A percentile compares a stretch with the other conserved stretches of the same genome.
phyloP scores from a whole-genome alignment of 2,797 vertebrate species.

The Crotalus adamanteus region DNA sequence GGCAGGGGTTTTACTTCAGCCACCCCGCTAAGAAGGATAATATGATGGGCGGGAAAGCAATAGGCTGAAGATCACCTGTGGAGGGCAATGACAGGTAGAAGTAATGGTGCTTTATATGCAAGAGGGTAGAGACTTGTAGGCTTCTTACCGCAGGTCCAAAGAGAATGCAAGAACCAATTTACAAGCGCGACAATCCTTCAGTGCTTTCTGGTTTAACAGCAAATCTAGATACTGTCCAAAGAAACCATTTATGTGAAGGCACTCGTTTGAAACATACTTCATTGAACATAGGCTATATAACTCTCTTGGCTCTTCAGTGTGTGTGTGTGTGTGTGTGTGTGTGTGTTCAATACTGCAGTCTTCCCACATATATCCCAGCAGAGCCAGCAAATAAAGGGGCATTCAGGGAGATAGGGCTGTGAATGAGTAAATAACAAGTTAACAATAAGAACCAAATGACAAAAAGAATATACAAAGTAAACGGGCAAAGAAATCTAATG shows the following conservation, averaged over 20 bases:
- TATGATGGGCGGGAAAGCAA: slow-evolving; percentile 14
- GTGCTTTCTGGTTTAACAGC: background rate
- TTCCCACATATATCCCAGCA: background rate
- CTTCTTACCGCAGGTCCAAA: slow-evolving; percentile 12
- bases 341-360: background rate
- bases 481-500: background rate
- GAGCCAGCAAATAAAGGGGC: background rate
- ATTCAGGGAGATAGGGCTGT: background rate
- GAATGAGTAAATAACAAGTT: background rate
- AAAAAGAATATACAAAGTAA: background rate
- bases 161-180: slow-evolving; percentile 9
- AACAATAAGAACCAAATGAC: background rate
- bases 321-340: background rate
- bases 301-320: background rate
- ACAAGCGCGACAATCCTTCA: background rate
- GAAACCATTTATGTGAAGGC: background rate
- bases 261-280: background rate
- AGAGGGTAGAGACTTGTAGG: background rate
- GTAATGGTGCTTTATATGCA: slow-evolving; percentile 6
- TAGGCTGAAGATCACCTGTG: background rate
- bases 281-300: background rate
- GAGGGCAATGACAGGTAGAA: background rate
- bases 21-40: slow-evolving; percentile 30
- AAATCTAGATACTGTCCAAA: background rate
- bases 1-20: slow-evolving; percentile 24